These are phyloP conservation scores for Pantherophis alleghaniensis DNA, from an alignment of 2,797 vertebrate genomes.

Conservation along the genomic window DNA sequence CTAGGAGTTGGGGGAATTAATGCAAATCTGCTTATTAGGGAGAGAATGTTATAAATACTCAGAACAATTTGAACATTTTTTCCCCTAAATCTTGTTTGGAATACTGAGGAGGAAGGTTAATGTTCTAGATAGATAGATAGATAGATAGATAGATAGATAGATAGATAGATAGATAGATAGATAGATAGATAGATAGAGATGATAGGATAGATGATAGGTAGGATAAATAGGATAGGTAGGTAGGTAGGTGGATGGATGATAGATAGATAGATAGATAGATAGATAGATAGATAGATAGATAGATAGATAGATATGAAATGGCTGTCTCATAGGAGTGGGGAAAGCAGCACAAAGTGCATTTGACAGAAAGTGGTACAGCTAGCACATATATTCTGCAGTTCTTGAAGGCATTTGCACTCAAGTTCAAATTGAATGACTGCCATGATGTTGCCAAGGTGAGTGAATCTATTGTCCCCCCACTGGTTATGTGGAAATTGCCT, in stretches of 20 bases:
- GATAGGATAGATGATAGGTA: too few relatives aligned
- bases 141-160: background rate
- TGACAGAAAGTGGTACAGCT: background rate
- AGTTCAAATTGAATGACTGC: conserved; percentile 21
- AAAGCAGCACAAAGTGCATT: background rate
- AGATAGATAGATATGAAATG: background rate
- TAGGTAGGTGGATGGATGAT: too few relatives aligned
- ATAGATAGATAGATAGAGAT: too few relatives aligned
- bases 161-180: background rate
- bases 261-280: background rate
- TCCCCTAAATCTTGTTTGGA: background rate
- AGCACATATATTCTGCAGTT: background rate
- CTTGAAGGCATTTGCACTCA: conserved; percentile 12
- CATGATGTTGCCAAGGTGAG: conserved; percentile 25
- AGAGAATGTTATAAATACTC: background rate
- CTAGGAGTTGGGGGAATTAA: background rate
- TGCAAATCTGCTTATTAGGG: background rate
- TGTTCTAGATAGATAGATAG: background rate
- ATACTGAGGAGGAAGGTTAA: background rate
- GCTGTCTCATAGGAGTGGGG: background rate
- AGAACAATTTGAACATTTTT: background rate
- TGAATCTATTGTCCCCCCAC: conserved; percentile 19
- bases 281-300: too few relatives aligned
- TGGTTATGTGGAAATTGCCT: conserved; percentile 28
- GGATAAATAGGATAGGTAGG: background rate